Conservation (phyloP, 23 tunicate species). For the Halocynthia roretzi region DNA sequence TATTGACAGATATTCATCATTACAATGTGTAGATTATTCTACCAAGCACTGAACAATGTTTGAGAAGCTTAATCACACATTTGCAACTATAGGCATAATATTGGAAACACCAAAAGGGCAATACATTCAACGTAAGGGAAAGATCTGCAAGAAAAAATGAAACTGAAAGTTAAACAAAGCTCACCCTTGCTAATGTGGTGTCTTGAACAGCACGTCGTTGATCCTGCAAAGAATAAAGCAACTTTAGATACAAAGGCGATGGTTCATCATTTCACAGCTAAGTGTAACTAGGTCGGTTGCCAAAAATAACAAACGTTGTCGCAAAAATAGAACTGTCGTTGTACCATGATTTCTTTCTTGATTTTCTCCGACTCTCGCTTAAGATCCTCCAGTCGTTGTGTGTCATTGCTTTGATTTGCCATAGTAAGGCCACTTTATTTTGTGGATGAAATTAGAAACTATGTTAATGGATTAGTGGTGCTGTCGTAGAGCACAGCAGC, state of each 20-base stretch:
- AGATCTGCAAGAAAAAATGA: too few species aligned
- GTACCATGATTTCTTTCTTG: conserved; percentile 65
- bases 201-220: conserved; percentile 54
- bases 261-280: background rate
- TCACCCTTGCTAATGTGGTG: conserved; percentile 55
- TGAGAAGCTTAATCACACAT: too few species aligned
- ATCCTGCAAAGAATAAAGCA: conserved; percentile 35
- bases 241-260: background rate
- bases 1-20: too few species aligned
- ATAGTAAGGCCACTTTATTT: background rate
- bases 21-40: too few species aligned
- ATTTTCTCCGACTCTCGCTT: conserved; percentile 72
- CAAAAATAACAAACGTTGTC: background rate
- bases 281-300: background rate
- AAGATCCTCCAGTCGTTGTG: conserved; percentile 61
- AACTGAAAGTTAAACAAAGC: background rate
- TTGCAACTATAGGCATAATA: too few species aligned
- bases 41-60: too few species aligned
- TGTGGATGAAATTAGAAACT: too few species aligned
- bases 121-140: too few species aligned
- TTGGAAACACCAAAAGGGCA: too few species aligned
- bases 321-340: background rate
- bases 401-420: conserved; percentile 40
- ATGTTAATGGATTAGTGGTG: background rate
- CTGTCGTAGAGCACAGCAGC: background rate